phyloP scores from a whole-genome alignment of 2,797 vertebrate genomes.

The Labeo calbasu region DNA sequence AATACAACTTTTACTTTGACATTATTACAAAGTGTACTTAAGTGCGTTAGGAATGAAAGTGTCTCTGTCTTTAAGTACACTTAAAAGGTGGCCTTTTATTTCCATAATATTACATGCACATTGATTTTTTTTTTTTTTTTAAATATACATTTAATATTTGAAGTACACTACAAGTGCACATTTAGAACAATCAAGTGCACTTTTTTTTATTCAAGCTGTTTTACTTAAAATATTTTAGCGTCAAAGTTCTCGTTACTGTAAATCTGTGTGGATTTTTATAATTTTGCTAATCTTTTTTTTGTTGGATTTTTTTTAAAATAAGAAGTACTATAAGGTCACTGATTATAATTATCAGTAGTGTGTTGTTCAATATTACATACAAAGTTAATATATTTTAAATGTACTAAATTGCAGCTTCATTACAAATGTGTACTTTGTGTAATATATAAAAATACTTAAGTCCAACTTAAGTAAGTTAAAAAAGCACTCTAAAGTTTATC shows the following conservation, averaged over 20 bases:
- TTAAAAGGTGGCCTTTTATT: background rate
- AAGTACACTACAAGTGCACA: background rate
- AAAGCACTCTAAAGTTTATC: background rate
- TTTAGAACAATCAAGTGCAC: background rate
- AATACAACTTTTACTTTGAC: background rate
- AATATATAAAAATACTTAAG: background rate
- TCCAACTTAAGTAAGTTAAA: background rate
- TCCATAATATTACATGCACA: background rate
- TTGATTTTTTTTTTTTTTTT: background rate
- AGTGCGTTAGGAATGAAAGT: background rate
- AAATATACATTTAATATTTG: background rate
- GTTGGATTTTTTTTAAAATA: background rate
- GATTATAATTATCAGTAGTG: background rate
- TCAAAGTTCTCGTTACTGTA: background rate
- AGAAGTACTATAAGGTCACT: background rate
- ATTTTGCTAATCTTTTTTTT: background rate
- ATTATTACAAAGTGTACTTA: background rate
- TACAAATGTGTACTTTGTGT: background rate
- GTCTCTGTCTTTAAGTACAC: background rate
- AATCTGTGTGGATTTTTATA: background rate
- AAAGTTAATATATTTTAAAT: background rate
- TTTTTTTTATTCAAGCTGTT: background rate
- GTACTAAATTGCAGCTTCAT: background rate
- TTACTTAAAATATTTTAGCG: background rate
- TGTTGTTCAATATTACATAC: background rate